Percentiles rank a stretch among this genome's conserved stretches.
Conservation (phyloP, 35 echinoderm and acorn worm genomes). For the Heliocidaris tuberculata region DNA sequence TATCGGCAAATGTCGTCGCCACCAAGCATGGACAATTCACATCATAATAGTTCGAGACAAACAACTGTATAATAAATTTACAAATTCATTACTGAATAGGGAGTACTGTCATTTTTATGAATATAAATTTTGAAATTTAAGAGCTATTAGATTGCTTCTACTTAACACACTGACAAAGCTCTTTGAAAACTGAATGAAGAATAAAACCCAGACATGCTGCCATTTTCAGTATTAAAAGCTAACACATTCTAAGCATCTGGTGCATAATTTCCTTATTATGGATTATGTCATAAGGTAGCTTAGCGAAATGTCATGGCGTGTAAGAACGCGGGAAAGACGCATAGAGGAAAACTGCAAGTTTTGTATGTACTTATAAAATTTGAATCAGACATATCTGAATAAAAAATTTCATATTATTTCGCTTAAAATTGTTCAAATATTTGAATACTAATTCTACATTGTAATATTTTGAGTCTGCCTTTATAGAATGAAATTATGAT, state of each 20-base stretch:
- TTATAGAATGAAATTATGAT: too few relatives aligned
- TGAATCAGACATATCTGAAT: too few relatives aligned
- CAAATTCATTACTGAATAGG: slow-evolving; percentile 20
- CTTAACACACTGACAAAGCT: not conserved
- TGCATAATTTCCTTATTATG: not conserved
- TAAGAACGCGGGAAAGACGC: too few relatives aligned
- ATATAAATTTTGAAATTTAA: not conserved
- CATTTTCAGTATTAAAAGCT: not conserved
- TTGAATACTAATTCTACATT: too few relatives aligned
- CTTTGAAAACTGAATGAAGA: not conserved
- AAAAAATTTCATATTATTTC: too few relatives aligned
- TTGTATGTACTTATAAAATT: too few relatives aligned
- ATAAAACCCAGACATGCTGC: not conserved
- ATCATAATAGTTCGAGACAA: not conserved
- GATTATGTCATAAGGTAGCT: not conserved
- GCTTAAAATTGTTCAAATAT: too few relatives aligned
- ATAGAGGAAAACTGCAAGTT: too few relatives aligned
- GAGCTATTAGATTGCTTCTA: too few relatives aligned
- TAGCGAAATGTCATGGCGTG: too few relatives aligned
- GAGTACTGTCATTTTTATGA: slow-evolving; percentile 21
- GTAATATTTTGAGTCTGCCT: too few relatives aligned
- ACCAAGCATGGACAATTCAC: not conserved
- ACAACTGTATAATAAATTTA: slow-evolving; percentile 16
- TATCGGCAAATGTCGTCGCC: not conserved
- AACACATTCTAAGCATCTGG: not conserved